A percentile compares a stretch with the other conserved stretches of the same genome.
These are phyloP conservation scores for Thumatha senex DNA, from an alignment of 2,888 invertebrate genomes.

Conservation along the genomic window DNA sequence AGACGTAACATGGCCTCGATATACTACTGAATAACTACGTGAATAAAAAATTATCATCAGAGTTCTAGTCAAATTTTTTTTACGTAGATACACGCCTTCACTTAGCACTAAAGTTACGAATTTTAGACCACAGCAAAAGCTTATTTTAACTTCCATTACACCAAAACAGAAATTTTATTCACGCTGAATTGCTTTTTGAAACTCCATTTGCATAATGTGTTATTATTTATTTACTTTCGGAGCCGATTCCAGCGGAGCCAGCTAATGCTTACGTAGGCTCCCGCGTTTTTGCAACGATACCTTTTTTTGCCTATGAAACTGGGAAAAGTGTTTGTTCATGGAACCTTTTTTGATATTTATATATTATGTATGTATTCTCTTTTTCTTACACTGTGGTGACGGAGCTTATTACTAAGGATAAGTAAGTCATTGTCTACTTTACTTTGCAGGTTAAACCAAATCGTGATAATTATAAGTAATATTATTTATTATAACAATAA, in stretches of 20 bases:
- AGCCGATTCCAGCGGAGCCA: conserved; percentile 1
- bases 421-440: too few species aligned
- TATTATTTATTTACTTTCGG: conserved; percentile 6
- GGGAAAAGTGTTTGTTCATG: conserved; percentile 5
- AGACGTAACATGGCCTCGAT: too few species aligned
- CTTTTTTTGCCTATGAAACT: conserved; percentile 1
- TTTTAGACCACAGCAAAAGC: not conserved
- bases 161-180: conserved; percentile 2
- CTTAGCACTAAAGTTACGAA: not conserved
- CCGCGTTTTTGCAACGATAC: conserved; percentile 3
- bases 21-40: too few species aligned
- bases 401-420: too few species aligned
- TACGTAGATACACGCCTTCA: too few species aligned
- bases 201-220: conserved; percentile 11
- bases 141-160: not conserved
- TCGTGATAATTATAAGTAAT: too few species aligned
- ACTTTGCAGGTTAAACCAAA: too few species aligned
- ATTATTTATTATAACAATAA: too few species aligned
- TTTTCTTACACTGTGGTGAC: too few species aligned
- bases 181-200: conserved; percentile 5
- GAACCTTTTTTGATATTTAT: not conserved
- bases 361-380: not conserved
- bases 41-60: too few species aligned
- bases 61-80: too few species aligned
- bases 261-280: not conserved